Percentiles rank a stretch among this genome's conserved stretches.
phyloP scores from a whole-genome alignment of 2,888 invertebrate genomes.

The Spicauda simplicius region DNA sequence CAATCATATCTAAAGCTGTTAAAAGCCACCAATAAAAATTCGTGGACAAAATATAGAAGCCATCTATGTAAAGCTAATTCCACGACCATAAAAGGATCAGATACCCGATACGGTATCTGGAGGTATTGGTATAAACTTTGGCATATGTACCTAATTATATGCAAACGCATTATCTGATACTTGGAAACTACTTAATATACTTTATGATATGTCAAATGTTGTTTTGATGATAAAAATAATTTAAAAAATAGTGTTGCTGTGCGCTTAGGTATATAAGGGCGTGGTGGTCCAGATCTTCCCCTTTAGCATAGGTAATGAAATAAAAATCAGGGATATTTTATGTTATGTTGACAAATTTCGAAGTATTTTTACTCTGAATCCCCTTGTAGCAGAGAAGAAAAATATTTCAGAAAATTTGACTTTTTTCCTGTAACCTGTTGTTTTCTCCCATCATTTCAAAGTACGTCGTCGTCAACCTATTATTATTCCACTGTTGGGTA shows the following conservation, averaged over 20 bases:
- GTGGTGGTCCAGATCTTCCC: too few species aligned
- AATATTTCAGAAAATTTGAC: too few species aligned
- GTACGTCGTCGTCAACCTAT: too few species aligned
- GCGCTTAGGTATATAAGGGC: too few species aligned
- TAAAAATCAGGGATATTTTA: too few species aligned
- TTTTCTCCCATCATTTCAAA: too few species aligned
- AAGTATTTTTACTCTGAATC: too few species aligned
- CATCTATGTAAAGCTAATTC: constrained; percentile 27
- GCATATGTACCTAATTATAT: constrained; percentile 2
- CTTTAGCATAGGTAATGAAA: too few species aligned
- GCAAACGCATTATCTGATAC: constrained; percentile 1
- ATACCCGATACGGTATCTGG: constrained; percentile 6
- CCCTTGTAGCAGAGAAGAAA: too few species aligned
- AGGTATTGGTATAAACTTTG: not conserved
- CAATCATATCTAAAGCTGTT: constrained; percentile 37
- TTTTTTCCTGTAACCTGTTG: too few species aligned
- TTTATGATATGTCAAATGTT: not conserved
- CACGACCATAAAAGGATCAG: constrained; percentile 25
- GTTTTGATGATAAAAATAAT: not conserved
- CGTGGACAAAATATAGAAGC: constrained; percentile 31
- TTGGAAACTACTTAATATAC: not conserved
- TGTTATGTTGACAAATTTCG: too few species aligned
- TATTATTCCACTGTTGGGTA: too few species aligned
- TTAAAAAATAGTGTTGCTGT: not conserved
- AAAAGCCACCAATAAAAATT: constrained; percentile 35